phyloP scores from a whole-genome alignment of 1,140 invertebrate genomes.

The Danaus melanippus region DNA sequence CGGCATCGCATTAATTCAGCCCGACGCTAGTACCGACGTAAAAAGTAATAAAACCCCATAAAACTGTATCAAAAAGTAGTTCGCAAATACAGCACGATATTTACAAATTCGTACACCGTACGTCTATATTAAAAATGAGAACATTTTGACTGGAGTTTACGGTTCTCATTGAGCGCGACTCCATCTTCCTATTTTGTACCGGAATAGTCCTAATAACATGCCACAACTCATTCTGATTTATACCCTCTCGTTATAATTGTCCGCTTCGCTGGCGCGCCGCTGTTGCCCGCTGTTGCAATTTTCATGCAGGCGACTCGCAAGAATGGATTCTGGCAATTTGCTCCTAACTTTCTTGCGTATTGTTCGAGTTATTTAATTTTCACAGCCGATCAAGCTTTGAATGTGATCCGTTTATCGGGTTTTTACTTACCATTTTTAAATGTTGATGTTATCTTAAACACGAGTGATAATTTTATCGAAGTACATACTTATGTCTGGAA shows the following conservation, averaged over 20 bases:
- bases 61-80: constrained; percentile 16
- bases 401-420: constrained; percentile 15
- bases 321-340: constrained; percentile 63
- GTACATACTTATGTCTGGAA: too few species aligned
- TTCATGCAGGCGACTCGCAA: constrained; percentile 60
- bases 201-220: constrained; percentile 64
- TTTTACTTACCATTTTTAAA: not conserved
- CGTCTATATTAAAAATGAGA: constrained; percentile 21
- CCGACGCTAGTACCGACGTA: constrained; percentile 3
- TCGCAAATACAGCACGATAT: constrained; percentile 13
- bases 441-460: too few species aligned
- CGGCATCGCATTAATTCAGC: constrained; percentile 9
- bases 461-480: too few species aligned
- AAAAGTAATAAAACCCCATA: constrained; percentile 16
- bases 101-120: constrained; percentile 12
- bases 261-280: constrained; percentile 53
- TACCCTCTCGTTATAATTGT: constrained; percentile 66
- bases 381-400: constrained; percentile 22
- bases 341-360: constrained; percentile 43
- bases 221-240: constrained; percentile 69
- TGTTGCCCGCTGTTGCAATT: constrained; percentile 61
- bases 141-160: constrained; percentile 32
- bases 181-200: constrained; percentile 53
- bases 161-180: constrained; percentile 41
- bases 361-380: constrained; percentile 28